These are phyloP conservation scores for Leucozona laternaria DNA, from an alignment of 2,888 invertebrate genomes.

Conservation along the genomic window DNA sequence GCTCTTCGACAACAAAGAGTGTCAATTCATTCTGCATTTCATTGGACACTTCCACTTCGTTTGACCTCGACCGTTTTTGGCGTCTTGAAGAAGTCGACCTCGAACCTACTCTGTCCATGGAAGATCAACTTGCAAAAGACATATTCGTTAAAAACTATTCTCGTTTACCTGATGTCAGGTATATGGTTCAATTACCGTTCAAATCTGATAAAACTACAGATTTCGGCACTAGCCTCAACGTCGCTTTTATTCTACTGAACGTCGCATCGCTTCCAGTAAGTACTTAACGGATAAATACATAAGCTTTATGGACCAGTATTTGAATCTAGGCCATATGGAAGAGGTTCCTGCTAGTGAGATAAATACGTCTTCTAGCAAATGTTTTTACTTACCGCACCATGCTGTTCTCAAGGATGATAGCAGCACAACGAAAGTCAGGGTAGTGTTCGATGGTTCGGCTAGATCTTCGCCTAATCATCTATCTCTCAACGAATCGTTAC, in stretches of 20 bases:
- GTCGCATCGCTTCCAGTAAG: no score
- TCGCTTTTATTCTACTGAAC: constrained; percentile 23
- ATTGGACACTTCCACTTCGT: constrained; percentile 8
- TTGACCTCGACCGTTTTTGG: constrained; percentile 50
- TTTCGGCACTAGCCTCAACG: constrained; percentile 1
- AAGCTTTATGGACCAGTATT: no score
- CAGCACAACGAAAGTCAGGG: no score
- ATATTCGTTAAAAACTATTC: constrained; percentile 24
- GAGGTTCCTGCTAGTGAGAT: no score
- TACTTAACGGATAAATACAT: no score
- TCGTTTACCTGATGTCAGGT: constrained; percentile 33
- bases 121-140: constrained; percentile 32
- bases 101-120: constrained; percentile 8
- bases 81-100: constrained; percentile 41
- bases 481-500: no score
- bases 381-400: no score
- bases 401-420: no score
- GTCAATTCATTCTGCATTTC: constrained; percentile 8
- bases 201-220: neutral
- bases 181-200: constrained; percentile 1
- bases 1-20: neutral
- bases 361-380: no score
- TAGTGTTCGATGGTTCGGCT: no score
- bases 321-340: no score
- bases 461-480: no score